phyloP scores from a whole-genome alignment of 2,113 vertebrate genomes.

The Hyaena hyaena region DNA sequence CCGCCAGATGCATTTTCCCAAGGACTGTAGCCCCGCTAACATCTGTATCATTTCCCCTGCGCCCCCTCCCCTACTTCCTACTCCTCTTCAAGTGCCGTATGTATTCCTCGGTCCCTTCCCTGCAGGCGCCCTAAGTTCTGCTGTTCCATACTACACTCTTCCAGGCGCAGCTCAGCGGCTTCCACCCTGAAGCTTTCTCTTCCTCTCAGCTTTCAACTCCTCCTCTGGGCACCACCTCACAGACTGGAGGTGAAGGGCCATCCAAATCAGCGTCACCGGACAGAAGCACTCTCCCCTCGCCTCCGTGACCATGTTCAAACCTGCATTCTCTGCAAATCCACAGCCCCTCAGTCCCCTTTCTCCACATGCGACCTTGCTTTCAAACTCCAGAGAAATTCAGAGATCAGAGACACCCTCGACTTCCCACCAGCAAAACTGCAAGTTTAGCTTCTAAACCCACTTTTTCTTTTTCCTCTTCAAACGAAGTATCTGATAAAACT shows the following conservation, averaged over 20 bases:
- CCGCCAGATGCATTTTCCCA: not conserved
- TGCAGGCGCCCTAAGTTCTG: not conserved
- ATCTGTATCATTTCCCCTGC: not conserved
- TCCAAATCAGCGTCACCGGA: not conserved
- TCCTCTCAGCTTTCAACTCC: not conserved
- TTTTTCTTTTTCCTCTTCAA: not conserved
- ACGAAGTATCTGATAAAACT: not conserved
- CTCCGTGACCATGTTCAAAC: not conserved
- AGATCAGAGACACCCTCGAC: not conserved
- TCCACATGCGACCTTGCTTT: not conserved
- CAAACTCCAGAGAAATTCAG: not conserved
- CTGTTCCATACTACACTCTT: too few relatives aligned
- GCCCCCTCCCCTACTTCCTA: not conserved
- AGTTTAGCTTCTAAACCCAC: not conserved
- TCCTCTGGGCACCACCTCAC: not conserved
- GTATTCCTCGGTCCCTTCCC: not conserved
- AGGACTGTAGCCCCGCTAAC: not conserved
- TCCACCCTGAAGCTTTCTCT: not conserved
- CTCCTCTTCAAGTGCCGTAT: not conserved
- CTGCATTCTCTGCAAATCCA: not conserved
- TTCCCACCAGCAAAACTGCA: not conserved
- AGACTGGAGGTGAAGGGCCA: not conserved
- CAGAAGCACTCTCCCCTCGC: not conserved
- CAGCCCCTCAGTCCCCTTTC: not conserved
- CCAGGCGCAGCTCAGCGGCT: not conserved